phyloP scores from a whole-genome alignment of 2,113 vertebrate genomes.

The Scolopax mira region DNA sequence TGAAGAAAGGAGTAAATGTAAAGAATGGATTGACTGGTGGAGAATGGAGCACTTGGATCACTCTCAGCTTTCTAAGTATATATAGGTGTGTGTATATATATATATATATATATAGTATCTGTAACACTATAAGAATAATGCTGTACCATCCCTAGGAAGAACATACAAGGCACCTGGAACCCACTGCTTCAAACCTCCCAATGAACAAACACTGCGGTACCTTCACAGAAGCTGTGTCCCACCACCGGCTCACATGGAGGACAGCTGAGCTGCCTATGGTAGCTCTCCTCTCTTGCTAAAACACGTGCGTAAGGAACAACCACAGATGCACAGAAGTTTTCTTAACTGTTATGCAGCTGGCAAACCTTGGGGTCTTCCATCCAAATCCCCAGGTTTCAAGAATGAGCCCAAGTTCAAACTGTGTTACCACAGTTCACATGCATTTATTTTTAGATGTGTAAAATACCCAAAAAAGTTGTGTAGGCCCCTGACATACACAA shows the following conservation, averaged over 20 bases:
- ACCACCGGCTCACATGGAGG: not conserved
- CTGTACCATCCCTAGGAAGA: not conserved
- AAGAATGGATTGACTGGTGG: not conserved
- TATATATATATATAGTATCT: not conserved
- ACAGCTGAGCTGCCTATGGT: rapidly evolving
- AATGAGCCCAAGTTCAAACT: not conserved
- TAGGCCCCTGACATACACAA: not conserved
- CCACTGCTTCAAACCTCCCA: not conserved
- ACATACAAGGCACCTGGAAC: not conserved
- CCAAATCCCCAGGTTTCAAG: not conserved
- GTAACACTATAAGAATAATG: not conserved
- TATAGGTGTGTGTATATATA: not conserved
- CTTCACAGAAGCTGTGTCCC: not conserved
- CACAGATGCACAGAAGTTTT: not conserved
- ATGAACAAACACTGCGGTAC: not conserved
- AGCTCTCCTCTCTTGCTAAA: not conserved
- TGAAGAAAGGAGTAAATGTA: not conserved
- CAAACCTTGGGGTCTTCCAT: not conserved
- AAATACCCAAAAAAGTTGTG: not conserved
- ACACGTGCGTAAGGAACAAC: not conserved
- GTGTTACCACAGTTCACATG: not conserved
- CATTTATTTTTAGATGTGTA: not conserved
- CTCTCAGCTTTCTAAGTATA: not conserved
- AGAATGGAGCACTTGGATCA: not conserved
- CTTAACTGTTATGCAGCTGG: not conserved